A percentile compares a stretch with the other conserved stretches of the same genome.
These are phyloP conservation scores for Serilophus lunatus DNA, from an alignment of 2,113 vertebrate species.

Conservation along the genomic window DNA sequence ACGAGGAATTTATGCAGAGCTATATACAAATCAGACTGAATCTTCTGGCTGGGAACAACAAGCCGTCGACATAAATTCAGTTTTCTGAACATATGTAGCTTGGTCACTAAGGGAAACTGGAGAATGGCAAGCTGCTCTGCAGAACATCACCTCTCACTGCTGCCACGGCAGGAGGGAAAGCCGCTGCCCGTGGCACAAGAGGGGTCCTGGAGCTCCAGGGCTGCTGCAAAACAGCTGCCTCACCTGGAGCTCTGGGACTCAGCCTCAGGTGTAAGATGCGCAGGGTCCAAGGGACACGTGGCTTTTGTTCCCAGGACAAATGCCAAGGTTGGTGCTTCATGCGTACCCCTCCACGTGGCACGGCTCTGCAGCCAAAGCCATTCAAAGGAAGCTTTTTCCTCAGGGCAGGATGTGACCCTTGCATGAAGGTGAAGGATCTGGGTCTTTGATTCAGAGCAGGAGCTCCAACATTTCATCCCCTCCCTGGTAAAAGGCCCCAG, in stretches of 20 bases:
- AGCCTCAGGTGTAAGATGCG: background rate
- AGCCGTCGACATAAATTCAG: slow-evolving; percentile 61
- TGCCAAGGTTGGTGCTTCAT: background rate
- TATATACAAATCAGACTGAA: slow-evolving; percentile 55
- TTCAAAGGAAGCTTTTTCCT: background rate
- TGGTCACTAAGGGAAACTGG: slow-evolving; percentile 54
- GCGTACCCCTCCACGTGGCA: accelerated
- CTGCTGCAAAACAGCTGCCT: background rate
- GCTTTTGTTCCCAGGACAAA: background rate
- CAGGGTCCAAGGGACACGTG: background rate
- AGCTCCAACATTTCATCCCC: background rate
- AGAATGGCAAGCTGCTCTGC: slow-evolving; percentile 53
- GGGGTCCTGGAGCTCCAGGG: background rate
- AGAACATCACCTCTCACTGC: background rate
- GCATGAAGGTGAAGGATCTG: background rate
- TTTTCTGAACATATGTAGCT: slow-evolving; percentile 65
- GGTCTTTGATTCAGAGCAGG: background rate
- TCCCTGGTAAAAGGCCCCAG: background rate
- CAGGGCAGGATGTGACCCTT: background rate
- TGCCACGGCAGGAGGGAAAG: accelerated
- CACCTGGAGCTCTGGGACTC: accelerated
- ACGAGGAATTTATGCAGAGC: slow-evolving; percentile 59
- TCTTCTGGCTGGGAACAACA: slow-evolving; percentile 49
- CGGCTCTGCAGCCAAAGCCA: no score
- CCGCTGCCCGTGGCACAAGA: accelerated